Evolutionary conservation across 2,888 invertebrate species (phyloP), one percentile per base, ranked within the genome.

Genomic region (Salticus scenicus): DNA sequence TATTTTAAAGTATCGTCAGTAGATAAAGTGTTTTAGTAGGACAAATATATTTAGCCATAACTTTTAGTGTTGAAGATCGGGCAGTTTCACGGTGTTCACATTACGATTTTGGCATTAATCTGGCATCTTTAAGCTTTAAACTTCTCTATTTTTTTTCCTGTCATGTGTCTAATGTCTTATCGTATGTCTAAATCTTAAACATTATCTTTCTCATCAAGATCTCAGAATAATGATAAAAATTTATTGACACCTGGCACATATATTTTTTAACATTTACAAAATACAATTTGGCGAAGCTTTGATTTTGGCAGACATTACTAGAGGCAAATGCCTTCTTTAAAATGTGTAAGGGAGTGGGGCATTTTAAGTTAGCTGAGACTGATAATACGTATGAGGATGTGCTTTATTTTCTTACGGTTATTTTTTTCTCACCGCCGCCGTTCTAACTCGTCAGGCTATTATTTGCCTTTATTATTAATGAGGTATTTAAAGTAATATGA

Each of bases 301-400:
- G n/a, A 66, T 72, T 80, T 73, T 80, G 79, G 79, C 79, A 80
- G 72, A 47, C 33, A 14, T 24, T 33, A 41, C 67, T 30, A 27
- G 72, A 47, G 47, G 72, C 73, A 47, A 33, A 51, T 70, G 31
- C 66, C 47, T 64, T 51, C 14, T 57, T 17, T 1, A 64, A 10
- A n/a, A n/a, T 14, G 37, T 71, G 66, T 24, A 24, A 8, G 33
- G 70, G 27, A 67, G n/a, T n/a, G n/a, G n/a, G 28, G 42, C 28
- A 28, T 42, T 24, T 28, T 24, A 41, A 70, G 70, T 42, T 33
- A 70, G 42, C 27, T 37, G 27, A 37, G 14, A 17, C 28, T 17
- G 37, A 70, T 70, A 42, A 70, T 70, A 70, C 42, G 41, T 20
- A 24, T 17, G 24, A 63, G 37, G 37, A 69, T 69, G 37, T 69